phyloP scores from a whole-genome alignment of 2,113 vertebrate species.

The Promerops cafer region DNA sequence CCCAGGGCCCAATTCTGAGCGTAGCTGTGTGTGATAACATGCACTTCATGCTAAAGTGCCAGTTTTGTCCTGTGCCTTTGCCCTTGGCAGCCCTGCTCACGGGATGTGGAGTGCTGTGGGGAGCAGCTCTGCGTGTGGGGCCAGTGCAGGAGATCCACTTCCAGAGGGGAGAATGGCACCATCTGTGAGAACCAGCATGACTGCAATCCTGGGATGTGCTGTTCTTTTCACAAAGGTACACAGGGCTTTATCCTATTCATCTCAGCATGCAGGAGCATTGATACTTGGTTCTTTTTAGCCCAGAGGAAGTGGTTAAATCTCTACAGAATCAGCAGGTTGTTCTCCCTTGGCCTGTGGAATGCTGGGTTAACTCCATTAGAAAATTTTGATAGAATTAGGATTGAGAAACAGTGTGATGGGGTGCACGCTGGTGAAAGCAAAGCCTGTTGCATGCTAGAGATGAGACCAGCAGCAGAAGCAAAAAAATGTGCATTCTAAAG shows the following conservation, averaged over 20 bases:
- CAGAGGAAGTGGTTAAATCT: background rate
- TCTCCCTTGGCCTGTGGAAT: background rate
- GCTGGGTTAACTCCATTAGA: background rate
- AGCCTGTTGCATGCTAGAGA: background rate
- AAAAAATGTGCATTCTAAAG: background rate
- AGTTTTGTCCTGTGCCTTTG: background rate
- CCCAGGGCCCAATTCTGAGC: accelerated
- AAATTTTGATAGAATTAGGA: background rate
- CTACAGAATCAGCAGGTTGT: background rate
- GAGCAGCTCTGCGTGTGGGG: constrained; percentile 90
- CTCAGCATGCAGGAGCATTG: background rate
- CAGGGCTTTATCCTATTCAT: background rate
- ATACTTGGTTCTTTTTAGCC: background rate
- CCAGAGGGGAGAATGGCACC: constrained; percentile 83
- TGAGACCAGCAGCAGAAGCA: background rate
- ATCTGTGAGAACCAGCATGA: constrained; percentile 86
- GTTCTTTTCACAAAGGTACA: constrained; percentile 86
- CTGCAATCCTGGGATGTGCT: constrained; percentile 84
- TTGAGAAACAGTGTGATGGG: background rate
- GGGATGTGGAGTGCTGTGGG: constrained; percentile 85
- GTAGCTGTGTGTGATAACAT: accelerated
- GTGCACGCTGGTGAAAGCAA: background rate
- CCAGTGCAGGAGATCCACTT: constrained; percentile 71
- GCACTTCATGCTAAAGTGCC: background rate
- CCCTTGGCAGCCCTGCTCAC: constrained; percentile 74